These are phyloP conservation scores for Chrysomela aeneicollis DNA, from an alignment of 2,888 invertebrate genomes.

Conservation along the genomic window DNA sequence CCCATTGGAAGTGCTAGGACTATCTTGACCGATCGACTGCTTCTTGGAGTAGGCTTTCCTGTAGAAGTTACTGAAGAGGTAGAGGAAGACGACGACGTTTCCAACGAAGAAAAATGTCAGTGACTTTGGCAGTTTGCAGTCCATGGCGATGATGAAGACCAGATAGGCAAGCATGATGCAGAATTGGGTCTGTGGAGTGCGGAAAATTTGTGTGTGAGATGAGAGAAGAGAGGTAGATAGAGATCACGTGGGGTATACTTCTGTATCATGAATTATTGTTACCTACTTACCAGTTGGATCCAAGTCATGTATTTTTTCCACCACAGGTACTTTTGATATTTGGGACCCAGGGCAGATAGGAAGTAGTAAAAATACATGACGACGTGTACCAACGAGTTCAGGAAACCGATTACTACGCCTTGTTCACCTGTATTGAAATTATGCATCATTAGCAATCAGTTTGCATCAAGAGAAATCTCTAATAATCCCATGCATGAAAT, in stretches of 20 bases:
- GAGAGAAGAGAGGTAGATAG: no score
- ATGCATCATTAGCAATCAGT: neutral
- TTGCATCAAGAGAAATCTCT: neutral
- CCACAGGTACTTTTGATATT: conserved; percentile 90
- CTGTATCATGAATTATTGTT: no score
- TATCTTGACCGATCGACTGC: neutral
- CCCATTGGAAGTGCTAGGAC: neutral
- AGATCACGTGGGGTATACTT: no score
- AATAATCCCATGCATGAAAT: neutral
- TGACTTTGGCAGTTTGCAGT: conserved; percentile 75
- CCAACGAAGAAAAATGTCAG: conserved; percentile 72
- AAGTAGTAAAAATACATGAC: conserved; percentile 94
- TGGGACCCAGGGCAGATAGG: conserved; percentile 86
- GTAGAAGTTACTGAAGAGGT: conserved; percentile 82
- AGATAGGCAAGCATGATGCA: conserved; percentile 78
- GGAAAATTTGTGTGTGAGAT: conserved; percentile 6
- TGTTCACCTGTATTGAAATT: conserved; percentile 74
- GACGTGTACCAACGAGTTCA: conserved; percentile 90
- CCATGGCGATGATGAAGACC: conserved; percentile 68
- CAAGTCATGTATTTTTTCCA: conserved; percentile 93
- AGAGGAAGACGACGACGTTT: conserved; percentile 76
- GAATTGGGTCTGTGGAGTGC: conserved; percentile 73
- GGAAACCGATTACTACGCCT: conserved; percentile 83
- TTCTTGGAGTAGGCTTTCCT: conserved; percentile 55
- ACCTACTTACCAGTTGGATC: conserved; percentile 79